Evolutionary conservation across 2,797 vertebrate genomes (phyloP).

Genomic region (Chiloscyllium punctatum): DNA sequence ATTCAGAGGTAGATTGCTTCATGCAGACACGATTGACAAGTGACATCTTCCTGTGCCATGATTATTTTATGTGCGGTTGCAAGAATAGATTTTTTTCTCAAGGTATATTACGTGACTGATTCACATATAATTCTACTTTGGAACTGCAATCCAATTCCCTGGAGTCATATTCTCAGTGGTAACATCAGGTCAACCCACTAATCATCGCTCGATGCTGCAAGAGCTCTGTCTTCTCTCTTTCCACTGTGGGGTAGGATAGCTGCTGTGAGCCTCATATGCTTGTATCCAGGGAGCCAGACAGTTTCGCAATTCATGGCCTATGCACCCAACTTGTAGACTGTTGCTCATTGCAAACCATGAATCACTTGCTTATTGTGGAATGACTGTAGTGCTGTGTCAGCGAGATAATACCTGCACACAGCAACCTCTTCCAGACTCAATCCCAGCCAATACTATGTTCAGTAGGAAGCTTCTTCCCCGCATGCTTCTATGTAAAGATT

Average conservation of each 20-base stretch:
- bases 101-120: neutral
- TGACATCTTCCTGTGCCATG: too few species aligned
- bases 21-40: too few species aligned
- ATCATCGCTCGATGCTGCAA: neutral
- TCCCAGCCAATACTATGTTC: neutral
- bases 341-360: neutral
- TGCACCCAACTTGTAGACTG: neutral
- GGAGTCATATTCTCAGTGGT: neutral
- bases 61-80: neutral
- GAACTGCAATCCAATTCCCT: neutral
- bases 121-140: neutral
- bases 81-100: neutral
- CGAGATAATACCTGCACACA: neutral
- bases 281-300: neutral
- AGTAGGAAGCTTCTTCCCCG: neutral
- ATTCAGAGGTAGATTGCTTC: too few species aligned
- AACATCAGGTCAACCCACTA: neutral
- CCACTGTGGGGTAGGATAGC: neutral
- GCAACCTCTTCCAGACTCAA: neutral
- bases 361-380: neutral
- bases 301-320: neutral
- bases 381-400: neutral
- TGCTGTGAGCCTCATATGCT: neutral
- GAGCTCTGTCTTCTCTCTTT: neutral
- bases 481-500: neutral